phyloP scores from a whole-genome alignment of 1,140 invertebrate species.

The Stegodyphus dumicola region DNA sequence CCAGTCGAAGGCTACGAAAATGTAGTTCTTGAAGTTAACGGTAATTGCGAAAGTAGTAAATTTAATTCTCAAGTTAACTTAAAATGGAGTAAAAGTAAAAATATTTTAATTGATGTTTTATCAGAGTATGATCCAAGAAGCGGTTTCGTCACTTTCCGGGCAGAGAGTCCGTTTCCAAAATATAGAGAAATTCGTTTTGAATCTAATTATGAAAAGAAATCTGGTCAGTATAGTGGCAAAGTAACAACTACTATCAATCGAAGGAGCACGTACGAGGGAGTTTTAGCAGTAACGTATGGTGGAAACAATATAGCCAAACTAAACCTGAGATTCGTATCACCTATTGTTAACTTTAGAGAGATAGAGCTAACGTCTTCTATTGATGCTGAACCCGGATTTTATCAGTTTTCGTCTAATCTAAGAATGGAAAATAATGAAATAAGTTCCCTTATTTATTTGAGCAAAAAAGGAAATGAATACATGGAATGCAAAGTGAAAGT shows the following conservation, averaged over 20 bases:
- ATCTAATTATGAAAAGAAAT: background rate
- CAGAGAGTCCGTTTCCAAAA: background rate
- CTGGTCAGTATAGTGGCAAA: background rate
- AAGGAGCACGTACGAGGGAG: background rate
- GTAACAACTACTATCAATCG: background rate
- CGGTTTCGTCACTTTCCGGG: background rate
- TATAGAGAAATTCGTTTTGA: conserved; percentile 1
- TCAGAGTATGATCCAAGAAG: background rate
- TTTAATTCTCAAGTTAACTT: background rate
- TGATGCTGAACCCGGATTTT: background rate
- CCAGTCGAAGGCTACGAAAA: conserved; percentile 29
- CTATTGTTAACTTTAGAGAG: background rate
- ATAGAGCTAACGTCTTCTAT: conserved; percentile 9
- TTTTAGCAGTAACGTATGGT: background rate
- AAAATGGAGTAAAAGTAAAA: background rate
- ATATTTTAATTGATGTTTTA: background rate
- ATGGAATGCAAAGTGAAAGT: conserved; percentile 37
- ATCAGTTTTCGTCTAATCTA: background rate
- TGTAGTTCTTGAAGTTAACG: background rate
- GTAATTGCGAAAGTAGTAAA: background rate
- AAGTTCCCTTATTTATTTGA: conserved; percentile 9
- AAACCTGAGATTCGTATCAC: conserved; percentile 1
- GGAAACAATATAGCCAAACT: conserved; percentile 21
- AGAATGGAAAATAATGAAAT: background rate
- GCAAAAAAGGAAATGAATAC: conserved; percentile 18